Base-by-base conservation (phyloP, 2,888 invertebrate genomes). In the Portevinia maculata region DNA sequence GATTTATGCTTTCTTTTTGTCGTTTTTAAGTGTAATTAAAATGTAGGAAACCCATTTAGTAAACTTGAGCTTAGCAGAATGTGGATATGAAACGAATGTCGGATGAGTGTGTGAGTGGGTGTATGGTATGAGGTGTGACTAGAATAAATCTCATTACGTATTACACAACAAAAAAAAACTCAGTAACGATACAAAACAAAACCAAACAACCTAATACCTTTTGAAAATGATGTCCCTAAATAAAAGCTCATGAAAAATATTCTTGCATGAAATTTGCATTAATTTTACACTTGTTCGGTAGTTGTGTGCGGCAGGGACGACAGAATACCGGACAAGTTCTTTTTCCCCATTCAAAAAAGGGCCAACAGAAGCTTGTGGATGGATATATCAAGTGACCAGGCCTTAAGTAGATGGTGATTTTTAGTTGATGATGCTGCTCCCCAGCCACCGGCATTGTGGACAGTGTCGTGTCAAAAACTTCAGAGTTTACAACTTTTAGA, bases 241-340 rank as follows among this genome's bases (percentile, higher is more conserved):
- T 55, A 62, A 60, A 75, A 60, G 65, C 44, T 50, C 78, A 57
- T 64, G 64, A 69, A 78, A 70, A 67, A 60, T 67, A 44, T 74
- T 55, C 41, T 55, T 79, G 79, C 62, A 79, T 69, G 39, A 62
- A 79, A 79, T 79, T 79, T 74, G 74, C 74, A 79, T 79, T 74
- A 55, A 74, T 74, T 69, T 73, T n/a, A 17, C n/a, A 60, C 15
- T 30, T 39, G 13, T 32, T 50, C 39, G 21, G 15, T 17, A 8
- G 15, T 19, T 3, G 15, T 8, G n/a, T 3, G 24, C 19, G 28
- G 52, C 41, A 37, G 6, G 1, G 46, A 55, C 52, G 32, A 17
- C 44, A 17, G 17, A 1, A 52, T 15, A 11, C 64, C 21, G 37
- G 41, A 52, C 34, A 52, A 52, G 30, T 57, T n/a, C 34, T 52